phyloP scores from a whole-genome alignment of 2,113 vertebrate species.

The Limanda limanda region DNA sequence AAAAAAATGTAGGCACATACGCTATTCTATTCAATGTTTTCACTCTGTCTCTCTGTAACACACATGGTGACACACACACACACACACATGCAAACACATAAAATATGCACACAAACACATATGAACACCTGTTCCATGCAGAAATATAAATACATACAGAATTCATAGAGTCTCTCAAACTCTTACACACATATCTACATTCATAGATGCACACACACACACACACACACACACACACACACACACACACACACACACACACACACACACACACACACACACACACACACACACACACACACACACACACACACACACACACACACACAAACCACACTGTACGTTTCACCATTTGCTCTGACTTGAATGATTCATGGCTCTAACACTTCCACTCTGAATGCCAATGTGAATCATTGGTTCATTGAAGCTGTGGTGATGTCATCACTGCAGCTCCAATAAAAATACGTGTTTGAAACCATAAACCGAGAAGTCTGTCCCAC shows the following conservation, averaged over 20 bases:
- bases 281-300: background rate
- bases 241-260: background rate
- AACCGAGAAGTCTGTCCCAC: background rate
- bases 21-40: conserved; percentile 5
- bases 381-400: conserved; percentile 29
- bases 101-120: background rate
- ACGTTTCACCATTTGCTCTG: conserved; percentile 23
- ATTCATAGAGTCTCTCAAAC: background rate
- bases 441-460: background rate
- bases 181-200: background rate
- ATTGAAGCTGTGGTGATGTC: conserved; percentile 5
- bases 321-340: background rate
- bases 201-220: background rate
- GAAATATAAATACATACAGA: background rate
- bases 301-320: background rate
- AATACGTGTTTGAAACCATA: no score
- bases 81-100: background rate
- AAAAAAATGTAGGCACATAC: conserved; percentile 10
- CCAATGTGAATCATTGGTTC: conserved; percentile 17
- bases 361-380: conserved; percentile 42
- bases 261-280: background rate
- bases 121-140: background rate
- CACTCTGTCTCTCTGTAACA: conserved; percentile 1
- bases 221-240: background rate
- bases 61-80: background rate